Evolutionary conservation across 2,888 invertebrate genomes (phyloP), one percentile per base, ranked within the genome.

Genomic region (Cerastis leucographa): DNA sequence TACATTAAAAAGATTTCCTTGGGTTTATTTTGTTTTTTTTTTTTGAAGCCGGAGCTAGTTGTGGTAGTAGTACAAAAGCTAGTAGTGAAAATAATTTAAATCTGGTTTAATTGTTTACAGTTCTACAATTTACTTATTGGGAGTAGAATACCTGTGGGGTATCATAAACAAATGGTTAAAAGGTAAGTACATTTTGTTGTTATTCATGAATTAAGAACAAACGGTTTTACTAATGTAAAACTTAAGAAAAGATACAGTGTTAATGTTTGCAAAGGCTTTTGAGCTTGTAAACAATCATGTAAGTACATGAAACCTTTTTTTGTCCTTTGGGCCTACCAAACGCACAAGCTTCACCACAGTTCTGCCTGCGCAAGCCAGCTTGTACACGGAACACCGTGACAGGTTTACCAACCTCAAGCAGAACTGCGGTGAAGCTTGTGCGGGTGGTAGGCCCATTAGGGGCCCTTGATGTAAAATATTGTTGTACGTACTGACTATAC

Each of bases 61-160:
- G n/a, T n/a, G n/a, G n/a, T n/a, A n/a, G n/a, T n/a, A n/a, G n/a
- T n/a, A 35, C 35, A 35, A 35, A 35, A 35, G 35, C 35, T 35
- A 1, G 35, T 35, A 3, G 35, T 35, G 2, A 35, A 35, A 35
- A 35, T 2, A 35, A 35, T 2, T n/a, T 81, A 62, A 71, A 62
- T 42, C 11, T 59, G 17, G 2, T 29, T 62, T 79, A 71, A 76
- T 81, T 87, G 82, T 78, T 94, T 97, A 88, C 96, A 98, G 98
- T 98, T 98, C 92, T 98, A 98, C 91, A 97, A 97, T 87, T 95
- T 98, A 90, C 94, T 98, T 59, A 97, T 98, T 90, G 98, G 98
- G 19, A 97, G 97, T 66, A 97, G 98, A 89, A 94, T 97, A 79
- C 96, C 97, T 1, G 96, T 97, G 19, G 97, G 96, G 56, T 97